Base-by-base conservation (phyloP, 2,797 vertebrate genomes). In the Erithacus rubecula region DNA sequence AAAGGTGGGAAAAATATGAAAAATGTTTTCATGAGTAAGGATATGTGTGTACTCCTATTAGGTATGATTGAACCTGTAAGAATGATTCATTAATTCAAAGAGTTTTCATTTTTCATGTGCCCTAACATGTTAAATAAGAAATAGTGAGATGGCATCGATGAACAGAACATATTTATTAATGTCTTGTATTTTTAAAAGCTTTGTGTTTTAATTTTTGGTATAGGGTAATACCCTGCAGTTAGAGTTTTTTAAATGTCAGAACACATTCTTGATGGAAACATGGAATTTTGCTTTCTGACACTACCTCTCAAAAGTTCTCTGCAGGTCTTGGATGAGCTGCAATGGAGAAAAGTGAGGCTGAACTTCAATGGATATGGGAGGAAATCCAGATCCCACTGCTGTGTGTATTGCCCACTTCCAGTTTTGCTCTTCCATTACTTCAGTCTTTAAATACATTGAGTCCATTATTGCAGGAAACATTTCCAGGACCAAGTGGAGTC, bases 301-400 rank as follows among this genome's bases (percentile, higher is more conserved):
- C 64, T 47, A 94, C 68, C 36, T 86, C 69, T 88, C 39, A 82
- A 59, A 92, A 83, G 55, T 43, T 86, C 75, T 63, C 43, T 74
- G 10, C n/a, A 60, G 16, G 6, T 56, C 46, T 80, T 13, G 20
- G 39, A 32, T 88, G 20, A 62, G 47, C 15, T 83, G 44, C 43
- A 36, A 1, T 5, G 20, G 37, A 67, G 43, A 56, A 74, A 93
- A 85, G 46, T 51, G 43, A 63, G 26, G 21, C 39, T 71, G n/a
- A 15, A 5, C 62, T 83, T 87, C 5, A 34, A 0, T 15, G 37
- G 26, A 27, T 68, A 14, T 0, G 0, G 19, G 68, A 72, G 43
- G 15, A 44, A 52, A 52, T 30, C 8, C 5, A 3, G 43, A 78
- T 29, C 51, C 24, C 27, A 32, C 27, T 58, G 6, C n/a, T 15